Evolutionary conservation across 2,797 vertebrate genomes (phyloP), one percentile per base, ranked within the genome.

Genomic region (Allobates femoralis): DNA sequence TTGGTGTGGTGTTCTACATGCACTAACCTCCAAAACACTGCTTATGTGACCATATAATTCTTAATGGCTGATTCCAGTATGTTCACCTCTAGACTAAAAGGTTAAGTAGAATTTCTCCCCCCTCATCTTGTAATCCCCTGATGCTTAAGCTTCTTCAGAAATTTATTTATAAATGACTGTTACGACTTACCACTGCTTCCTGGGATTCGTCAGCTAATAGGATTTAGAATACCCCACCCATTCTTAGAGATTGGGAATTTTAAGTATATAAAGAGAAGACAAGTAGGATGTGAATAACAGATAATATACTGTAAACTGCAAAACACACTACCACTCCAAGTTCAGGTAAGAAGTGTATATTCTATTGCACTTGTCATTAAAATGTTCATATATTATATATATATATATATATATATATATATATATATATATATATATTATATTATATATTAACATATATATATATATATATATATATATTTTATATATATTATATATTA

Each of bases 121-220:
- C 66, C 81, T 64, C 32, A 76, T 53, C 81, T 81, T 75, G 37
- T 87, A 87, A 87, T 87, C 86, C 64, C 41, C 75, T n/a, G 80
- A 84, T 79, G 75, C 81, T 69, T 87, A 87, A 87, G 81, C 86
- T 79, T 75, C 81, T 87, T 84, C 75, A 74, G 75, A 53, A 73
- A 80, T 78, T 37, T 79, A 79, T 84, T 79, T 74, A 79, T 84
- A 87, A 78, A 53, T 78, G 51, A 84, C 53, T 53, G 60, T 87
- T 60, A 58, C 53, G 50, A 32, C 41, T 83, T 58, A 58, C 75
- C 79, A 67, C 71, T 51, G 18, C 81, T 16, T 79, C 66, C 32
- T 16, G 50, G 84, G 79, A 81, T 56, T 79, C 55, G 26, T 80
- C 77, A 37, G 37, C 66, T 87, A 87, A 87, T 87, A 84, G 81